Evolutionary conservation across 1,140 invertebrate species (phyloP), one percentile per base, ranked within the genome.

Genomic region (Macrocentrus cingulum): DNA sequence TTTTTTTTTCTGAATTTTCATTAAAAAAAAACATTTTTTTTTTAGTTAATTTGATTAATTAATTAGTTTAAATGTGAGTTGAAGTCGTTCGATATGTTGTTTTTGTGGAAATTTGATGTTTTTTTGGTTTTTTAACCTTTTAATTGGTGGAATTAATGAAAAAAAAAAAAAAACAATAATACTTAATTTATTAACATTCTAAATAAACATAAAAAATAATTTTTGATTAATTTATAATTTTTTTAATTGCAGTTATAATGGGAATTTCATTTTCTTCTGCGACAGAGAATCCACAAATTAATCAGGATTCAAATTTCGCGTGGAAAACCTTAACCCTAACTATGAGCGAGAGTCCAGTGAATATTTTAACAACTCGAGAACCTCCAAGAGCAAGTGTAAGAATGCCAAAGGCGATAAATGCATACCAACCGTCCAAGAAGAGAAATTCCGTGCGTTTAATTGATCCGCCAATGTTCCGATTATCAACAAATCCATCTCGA

Each of bases 391-490:
- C n/a, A 7, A 72, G 48, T 37, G 71, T 68, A 29, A 68, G 70
- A 3, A 62, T 72, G 13, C 62, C 71, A 13, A 75, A 75, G 45
- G 72, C 72, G 0, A 74, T 74, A 22, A 69, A 66, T 39, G 46
- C 63, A 19, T 61, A 68, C 42, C 56, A 62, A 44, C 61, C 67
- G 2, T 44, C 52, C 23, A 34, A 50, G 1, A 64, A 42, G 44
- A 39, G 22, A 32, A 60, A 63, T 44, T 25, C 16, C 8, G 39
- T 18, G 11, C 20, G 19, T 8, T 39, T 44, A 25, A 25, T 37
- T 45, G 39, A 49, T 51, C 56, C 48, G 32, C 22, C 25, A 0
- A 16, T 50, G 34, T 39, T 23, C 25, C 36, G 55, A 29, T 41
- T 37, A 41, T 59, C 56, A 11, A 25, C 23, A 45, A 59, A 59